Conservation (phyloP, 2,888 invertebrate species). For the Elaeidobius kamerunicus region DNA sequence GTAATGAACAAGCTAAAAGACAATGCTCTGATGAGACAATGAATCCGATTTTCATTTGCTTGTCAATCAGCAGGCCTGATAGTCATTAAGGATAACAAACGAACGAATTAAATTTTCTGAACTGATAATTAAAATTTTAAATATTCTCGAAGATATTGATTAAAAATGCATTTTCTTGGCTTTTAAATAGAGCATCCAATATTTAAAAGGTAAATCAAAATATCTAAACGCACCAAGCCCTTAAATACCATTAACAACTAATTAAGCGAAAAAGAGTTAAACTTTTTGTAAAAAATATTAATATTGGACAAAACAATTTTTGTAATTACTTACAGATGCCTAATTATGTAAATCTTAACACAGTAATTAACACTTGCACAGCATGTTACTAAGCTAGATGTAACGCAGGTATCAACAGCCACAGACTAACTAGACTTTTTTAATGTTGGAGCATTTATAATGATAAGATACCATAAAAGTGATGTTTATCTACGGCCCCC, state of each 20-base stretch:
- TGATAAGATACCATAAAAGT: not conserved
- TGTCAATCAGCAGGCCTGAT: constrained; percentile 24
- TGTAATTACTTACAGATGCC: too few relatives aligned
- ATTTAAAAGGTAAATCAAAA: too few relatives aligned
- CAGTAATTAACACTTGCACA: too few relatives aligned
- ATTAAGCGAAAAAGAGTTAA: too few relatives aligned
- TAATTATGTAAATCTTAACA: too few relatives aligned
- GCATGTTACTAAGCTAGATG: too few relatives aligned
- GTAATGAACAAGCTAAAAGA: constrained; percentile 25
- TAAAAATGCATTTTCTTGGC: too few relatives aligned
- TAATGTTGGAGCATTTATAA: not conserved
- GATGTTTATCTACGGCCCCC: not conserved
- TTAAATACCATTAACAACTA: too few relatives aligned
- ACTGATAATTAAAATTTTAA: constrained; percentile 17
- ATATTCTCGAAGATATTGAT: constrained; percentile 3
- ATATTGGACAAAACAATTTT: too few relatives aligned
- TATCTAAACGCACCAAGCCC: too few relatives aligned
- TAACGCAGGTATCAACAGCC: not conserved
- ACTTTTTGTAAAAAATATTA: too few relatives aligned
- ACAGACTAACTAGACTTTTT: not conserved
- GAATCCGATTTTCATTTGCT: constrained; percentile 30
- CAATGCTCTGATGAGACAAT: constrained; percentile 26
- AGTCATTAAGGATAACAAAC: constrained; percentile 20
- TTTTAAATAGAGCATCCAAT: too few relatives aligned
- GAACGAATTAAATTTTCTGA: constrained; percentile 8